A percentile compares a stretch with the other conserved stretches of the same genome.
These are phyloP conservation scores for Lineus longissimus DNA, from an alignment of 1,140 invertebrate genomes.

Conservation along the genomic window DNA sequence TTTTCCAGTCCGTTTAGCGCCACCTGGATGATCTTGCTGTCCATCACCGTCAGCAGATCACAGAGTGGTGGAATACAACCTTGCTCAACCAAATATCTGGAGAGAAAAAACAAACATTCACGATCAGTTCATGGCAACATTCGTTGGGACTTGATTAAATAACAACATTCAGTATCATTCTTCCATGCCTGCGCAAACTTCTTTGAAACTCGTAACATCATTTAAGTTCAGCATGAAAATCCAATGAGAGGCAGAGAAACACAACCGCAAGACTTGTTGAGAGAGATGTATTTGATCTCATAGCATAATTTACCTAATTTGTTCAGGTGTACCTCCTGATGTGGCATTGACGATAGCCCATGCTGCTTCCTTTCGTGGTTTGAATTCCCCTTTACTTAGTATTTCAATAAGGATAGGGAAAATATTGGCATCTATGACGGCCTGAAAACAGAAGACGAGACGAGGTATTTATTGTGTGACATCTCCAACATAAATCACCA, in stretches of 20 bases:
- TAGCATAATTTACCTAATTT: constrained; percentile 68
- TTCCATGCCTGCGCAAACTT: too few species aligned
- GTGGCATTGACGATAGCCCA: constrained; percentile 98
- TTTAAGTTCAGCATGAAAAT: too few species aligned
- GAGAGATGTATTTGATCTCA: background rate
- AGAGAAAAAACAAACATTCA: constrained; percentile 13
- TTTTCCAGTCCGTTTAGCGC: constrained; percentile 95
- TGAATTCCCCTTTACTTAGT: constrained; percentile 87
- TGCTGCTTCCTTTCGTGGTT: constrained; percentile 94
- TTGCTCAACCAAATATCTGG: constrained; percentile 56
- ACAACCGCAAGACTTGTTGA: too few species aligned
- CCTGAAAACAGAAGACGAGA: constrained; percentile 64
- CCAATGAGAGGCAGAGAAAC: too few species aligned
- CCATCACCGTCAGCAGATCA: constrained; percentile 88
- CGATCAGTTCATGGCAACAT: constrained; percentile 4
- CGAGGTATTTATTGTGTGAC: constrained; percentile 13
- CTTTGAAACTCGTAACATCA: too few species aligned
- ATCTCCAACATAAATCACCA: background rate
- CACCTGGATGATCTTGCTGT: constrained; percentile 96
- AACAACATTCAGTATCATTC: too few species aligned
- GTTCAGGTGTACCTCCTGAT: constrained; percentile 87
- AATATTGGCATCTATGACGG: constrained; percentile 92
- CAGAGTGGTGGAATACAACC: constrained; percentile 92
- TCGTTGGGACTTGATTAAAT: too few species aligned
- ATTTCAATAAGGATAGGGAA: constrained; percentile 90